phyloP scores from a whole-genome alignment of 2,113 vertebrate genomes.

The Galeopterus variegatus region DNA sequence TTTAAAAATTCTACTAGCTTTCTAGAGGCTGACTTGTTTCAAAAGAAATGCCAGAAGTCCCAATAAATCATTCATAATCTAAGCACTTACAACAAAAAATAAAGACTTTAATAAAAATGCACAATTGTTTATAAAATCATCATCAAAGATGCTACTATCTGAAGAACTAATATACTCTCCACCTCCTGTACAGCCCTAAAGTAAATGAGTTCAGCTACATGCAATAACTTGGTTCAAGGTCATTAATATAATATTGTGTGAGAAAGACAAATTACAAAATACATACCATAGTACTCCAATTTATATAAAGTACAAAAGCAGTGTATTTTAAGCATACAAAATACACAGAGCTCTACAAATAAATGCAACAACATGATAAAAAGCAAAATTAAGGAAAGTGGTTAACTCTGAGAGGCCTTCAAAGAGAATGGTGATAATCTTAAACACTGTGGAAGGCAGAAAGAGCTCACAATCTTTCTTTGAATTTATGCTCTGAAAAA shows the following conservation, averaged over 20 bases:
- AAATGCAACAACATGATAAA: not conserved
- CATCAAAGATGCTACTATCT: not conserved
- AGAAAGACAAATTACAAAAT: constrained; percentile 10
- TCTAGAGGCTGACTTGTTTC: not conserved
- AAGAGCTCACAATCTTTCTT: not conserved
- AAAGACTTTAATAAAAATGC: constrained; percentile 14
- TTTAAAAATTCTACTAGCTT: constrained; percentile 12
- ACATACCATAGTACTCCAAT: not conserved
- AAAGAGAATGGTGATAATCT: not conserved
- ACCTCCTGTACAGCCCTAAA: not conserved
- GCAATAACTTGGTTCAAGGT: not conserved
- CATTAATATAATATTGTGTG: not conserved
- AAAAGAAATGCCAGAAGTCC: not conserved
- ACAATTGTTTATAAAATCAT: constrained; percentile 41
- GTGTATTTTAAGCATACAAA: not conserved
- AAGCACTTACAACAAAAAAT: constrained; percentile 38
- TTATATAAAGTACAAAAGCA: not conserved
- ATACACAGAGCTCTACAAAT: not conserved
- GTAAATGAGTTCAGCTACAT: not conserved
- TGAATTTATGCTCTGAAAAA: constrained; percentile 31
- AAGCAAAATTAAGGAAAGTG: not conserved
- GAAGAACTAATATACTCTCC: constrained; percentile 6
- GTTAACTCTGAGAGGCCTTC: not conserved
- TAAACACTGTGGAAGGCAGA: not conserved
- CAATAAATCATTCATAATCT: constrained; percentile 27